phyloP scores from a whole-genome alignment of 2,113 vertebrate species.

The Percopsis transmontana region DNA sequence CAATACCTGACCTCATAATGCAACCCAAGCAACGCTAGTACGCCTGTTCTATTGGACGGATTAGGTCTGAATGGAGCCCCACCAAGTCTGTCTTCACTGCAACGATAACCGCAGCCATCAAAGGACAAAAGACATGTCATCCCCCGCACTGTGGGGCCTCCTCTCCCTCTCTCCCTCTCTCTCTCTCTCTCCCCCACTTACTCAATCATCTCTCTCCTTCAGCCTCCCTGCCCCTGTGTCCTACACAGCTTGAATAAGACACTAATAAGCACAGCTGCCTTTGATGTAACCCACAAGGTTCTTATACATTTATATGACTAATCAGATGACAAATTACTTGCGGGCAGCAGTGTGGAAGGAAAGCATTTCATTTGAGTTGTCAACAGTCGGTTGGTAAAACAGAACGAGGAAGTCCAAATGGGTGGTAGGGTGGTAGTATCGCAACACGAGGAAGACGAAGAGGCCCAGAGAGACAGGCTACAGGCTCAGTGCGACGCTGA shows the following conservation, averaged over 20 bases:
- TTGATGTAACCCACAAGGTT: neutral
- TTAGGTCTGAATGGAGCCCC: neutral
- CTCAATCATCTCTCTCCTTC: neutral
- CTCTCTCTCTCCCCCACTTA: neutral
- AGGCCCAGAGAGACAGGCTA: neutral
- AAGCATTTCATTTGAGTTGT: too few species aligned
- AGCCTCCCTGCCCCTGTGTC: too few species aligned
- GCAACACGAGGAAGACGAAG: neutral
- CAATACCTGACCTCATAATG: too few species aligned
- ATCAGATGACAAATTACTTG: neutral
- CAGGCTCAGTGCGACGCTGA: too few species aligned
- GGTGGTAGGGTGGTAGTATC: too few species aligned
- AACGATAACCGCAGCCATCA: neutral
- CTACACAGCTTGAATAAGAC: neutral
- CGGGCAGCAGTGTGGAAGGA: neutral
- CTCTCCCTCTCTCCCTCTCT: neutral
- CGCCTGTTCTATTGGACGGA: too few species aligned
- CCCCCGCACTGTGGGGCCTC: neutral
- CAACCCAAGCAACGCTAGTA: too few species aligned
- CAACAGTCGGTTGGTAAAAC: too few species aligned
- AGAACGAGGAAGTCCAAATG: too few species aligned
- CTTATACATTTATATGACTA: too few species aligned
- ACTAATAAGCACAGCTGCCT: neutral
- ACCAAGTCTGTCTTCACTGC: neutral
- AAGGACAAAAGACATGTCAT: neutral